phyloP scores from a whole-genome alignment of 1,140 invertebrate genomes.

The Drosophila nigrodunni region DNA sequence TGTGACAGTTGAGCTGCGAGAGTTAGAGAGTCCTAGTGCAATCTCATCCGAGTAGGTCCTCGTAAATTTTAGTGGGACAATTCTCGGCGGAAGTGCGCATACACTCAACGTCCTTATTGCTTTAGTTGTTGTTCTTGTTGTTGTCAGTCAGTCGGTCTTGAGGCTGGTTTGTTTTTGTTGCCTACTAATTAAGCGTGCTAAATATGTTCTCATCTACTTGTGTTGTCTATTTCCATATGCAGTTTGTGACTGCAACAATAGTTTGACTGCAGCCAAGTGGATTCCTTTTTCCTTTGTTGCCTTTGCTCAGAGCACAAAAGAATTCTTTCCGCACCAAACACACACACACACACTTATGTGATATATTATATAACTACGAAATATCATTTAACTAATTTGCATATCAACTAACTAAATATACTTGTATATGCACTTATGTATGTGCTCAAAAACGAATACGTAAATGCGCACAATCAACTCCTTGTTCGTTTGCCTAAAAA shows the following conservation, averaged over 20 bases:
- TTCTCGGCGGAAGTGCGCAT: slow-evolving; percentile 76
- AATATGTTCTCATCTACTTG: slow-evolving; percentile 64
- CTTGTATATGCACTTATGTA: slow-evolving; percentile 17
- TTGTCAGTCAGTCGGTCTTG: slow-evolving; percentile 22
- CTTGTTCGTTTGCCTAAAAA: slow-evolving; percentile 45
- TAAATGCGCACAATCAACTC: slow-evolving; percentile 20
- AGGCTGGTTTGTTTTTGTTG: slow-evolving; percentile 47
- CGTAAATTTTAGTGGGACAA: slow-evolving; percentile 55
- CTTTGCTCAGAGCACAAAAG: slow-evolving; percentile 45
- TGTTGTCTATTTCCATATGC: slow-evolving; percentile 68
- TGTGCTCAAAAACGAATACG: slow-evolving; percentile 40
- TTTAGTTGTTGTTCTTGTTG: slow-evolving; percentile 34
- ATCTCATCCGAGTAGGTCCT: not conserved
- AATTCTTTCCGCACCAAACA: slow-evolving; percentile 30
- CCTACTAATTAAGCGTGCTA: slow-evolving; percentile 83
- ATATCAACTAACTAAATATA: slow-evolving; percentile 55
- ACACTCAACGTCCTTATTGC: slow-evolving; percentile 53
- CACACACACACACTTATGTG: slow-evolving; percentile 10
- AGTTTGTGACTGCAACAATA: slow-evolving; percentile 84
- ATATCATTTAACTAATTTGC: slow-evolving; percentile 59
- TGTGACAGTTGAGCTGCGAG: slow-evolving; percentile 25
- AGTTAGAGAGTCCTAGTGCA: slow-evolving; percentile 14
- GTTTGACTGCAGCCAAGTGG: slow-evolving; percentile 70
- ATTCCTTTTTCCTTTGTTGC: slow-evolving; percentile 35
- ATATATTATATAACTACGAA: slow-evolving; percentile 9